Evolutionary conservation across 2,888 invertebrate species (phyloP).

Genomic region (Pachydiplax longipennis): DNA sequence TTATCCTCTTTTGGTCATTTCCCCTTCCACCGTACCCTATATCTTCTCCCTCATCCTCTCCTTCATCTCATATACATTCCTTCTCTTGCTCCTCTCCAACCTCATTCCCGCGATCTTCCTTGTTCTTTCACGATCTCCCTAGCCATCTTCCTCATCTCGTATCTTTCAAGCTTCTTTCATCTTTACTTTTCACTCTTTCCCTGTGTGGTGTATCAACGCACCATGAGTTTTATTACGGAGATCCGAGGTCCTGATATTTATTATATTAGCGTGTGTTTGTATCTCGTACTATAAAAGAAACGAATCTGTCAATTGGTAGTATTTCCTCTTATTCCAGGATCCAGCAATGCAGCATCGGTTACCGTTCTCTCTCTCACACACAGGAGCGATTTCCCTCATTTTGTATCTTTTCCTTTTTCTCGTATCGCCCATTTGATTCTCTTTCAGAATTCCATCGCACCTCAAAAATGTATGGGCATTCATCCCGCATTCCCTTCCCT

Average conservation of each 20-base stretch:
- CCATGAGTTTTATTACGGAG: no score
- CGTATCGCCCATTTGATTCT: not conserved
- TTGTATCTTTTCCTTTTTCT: not conserved
- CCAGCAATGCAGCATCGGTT: no score
- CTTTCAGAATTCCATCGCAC: constrained; percentile 31
- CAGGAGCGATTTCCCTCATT: not conserved
- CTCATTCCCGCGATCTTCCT: not conserved
- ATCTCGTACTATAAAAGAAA: no score
- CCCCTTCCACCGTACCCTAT: not conserved
- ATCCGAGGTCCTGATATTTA: no score
- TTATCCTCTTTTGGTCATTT: constrained; percentile 22
- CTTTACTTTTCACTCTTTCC: not conserved
- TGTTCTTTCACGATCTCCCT: not conserved
- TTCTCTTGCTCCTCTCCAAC: not conserved
- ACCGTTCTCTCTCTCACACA: no score
- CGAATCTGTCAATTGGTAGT: no score
- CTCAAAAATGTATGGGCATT: constrained; percentile 33
- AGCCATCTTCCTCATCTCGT: not conserved
- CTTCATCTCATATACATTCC: not conserved
- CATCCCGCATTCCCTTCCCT: not conserved
- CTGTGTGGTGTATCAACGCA: not conserved
- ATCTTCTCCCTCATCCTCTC: not conserved
- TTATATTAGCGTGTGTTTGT: no score
- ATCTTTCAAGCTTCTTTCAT: not conserved
- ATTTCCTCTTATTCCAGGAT: no score